Percentiles rank a stretch among this genome's conserved stretches.
Conservation (phyloP, 2,888 invertebrate species). For the Cantharis nigra region DNA sequence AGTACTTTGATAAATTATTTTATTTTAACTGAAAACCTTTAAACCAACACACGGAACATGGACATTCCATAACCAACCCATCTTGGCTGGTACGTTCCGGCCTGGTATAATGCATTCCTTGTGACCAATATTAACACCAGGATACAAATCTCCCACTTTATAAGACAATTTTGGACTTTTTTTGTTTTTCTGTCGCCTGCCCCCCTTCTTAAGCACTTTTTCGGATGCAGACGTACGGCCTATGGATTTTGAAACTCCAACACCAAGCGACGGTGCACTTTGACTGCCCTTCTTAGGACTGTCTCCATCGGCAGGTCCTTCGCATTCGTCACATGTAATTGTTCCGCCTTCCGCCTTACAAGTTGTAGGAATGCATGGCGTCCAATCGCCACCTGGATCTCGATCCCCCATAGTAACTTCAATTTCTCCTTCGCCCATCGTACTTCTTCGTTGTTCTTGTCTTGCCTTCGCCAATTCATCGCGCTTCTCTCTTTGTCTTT, state of each 20-base stretch:
- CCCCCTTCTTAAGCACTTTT: conserved; percentile 2
- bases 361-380: conserved; percentile 13
- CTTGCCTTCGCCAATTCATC: neutral
- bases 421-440: neutral
- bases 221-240: neutral
- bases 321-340: conserved; percentile 16
- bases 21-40: conserved; percentile 35
- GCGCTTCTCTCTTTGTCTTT: neutral
- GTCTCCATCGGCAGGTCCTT: neutral
- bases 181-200: conserved; percentile 33
- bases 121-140: conserved; percentile 62
- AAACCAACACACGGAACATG: conserved; percentile 42
- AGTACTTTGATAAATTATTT: neutral
- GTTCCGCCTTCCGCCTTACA: conserved; percentile 23
- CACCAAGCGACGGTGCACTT: neutral
- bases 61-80: conserved; percentile 72
- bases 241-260: neutral
- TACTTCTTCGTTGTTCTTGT: neutral
- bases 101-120: conserved; percentile 60
- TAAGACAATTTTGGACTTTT: conserved; percentile 59
- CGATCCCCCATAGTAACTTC: neutral
- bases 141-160: conserved; percentile 60
- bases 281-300: neutral
- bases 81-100: conserved; percentile 62
- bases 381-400: neutral